Evolutionary conservation across 2,888 invertebrate species (phyloP).

Genomic region (Autographa gamma): DNA sequence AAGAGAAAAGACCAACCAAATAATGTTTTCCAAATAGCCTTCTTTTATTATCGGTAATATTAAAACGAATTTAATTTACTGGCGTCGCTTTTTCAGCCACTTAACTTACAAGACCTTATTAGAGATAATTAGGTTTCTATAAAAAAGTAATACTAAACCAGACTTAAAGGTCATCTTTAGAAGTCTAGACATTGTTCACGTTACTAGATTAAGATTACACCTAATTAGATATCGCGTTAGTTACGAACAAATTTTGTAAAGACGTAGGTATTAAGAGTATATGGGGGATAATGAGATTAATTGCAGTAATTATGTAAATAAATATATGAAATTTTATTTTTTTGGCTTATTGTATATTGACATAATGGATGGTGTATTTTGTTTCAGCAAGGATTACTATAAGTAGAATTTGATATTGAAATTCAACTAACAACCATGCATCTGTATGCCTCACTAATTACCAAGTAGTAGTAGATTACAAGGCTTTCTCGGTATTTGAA

Average conservation of each 20-base stretch:
- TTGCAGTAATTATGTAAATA: neutral
- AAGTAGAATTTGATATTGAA: too few species aligned
- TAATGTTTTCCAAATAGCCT: too few species aligned
- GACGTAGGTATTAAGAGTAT: neutral
- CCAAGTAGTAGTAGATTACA: too few species aligned
- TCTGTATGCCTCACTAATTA: too few species aligned
- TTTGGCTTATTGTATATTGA: neutral
- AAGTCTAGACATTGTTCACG: conserved; percentile 6
- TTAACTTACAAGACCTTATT: neutral
- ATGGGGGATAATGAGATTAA: neutral
- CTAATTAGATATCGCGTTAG: neutral
- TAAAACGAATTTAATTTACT: neutral
- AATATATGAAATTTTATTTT: too few species aligned
- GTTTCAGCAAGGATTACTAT: too few species aligned
- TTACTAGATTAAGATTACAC: conserved; percentile 4
- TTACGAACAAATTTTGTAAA: neutral
- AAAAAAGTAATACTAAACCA: neutral
- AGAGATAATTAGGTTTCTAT: neutral
- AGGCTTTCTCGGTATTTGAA: too few species aligned
- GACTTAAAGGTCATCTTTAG: neutral
- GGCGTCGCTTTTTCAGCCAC: neutral
- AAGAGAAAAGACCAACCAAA: too few species aligned
- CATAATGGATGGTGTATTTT: too few species aligned
- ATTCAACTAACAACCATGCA: too few species aligned
- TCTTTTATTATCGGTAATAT: too few species aligned